Evolutionary conservation across 2,888 invertebrate species (phyloP), one percentile per base, ranked within the genome.

Genomic region (Tanytarsus gracilentus): DNA sequence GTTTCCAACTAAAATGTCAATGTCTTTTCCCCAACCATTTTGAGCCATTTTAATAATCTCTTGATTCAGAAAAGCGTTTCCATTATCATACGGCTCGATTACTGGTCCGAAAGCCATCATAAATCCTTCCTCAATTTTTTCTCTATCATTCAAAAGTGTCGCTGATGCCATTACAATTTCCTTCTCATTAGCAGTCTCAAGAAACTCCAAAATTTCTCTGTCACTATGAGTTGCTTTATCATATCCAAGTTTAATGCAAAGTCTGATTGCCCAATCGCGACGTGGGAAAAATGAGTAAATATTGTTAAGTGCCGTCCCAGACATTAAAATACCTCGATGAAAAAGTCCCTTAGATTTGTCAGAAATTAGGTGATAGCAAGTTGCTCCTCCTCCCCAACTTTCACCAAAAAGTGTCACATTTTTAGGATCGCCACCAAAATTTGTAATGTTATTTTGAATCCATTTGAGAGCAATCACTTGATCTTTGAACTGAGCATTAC

Each of bases 401-500:
- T 77, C 76, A 1, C 79, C 78, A 64, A 78, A 76, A 7, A 79
- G 69, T 0, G 78, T 78, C 2, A 73, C 77, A 62, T 79, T 79
- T 6, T 74, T 66, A 0, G 76, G 70, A 68, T 79, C 75, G 2
- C 79, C 79, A 30, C 76, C 75, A 65, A 79, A 79, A 59, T 69
- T 69, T 9, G 67, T 63, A 16, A 77, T 76, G 64, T 79, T 79
- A 1, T 67, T 68, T 63, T 76, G 73, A 0, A 79, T 70, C 78
- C 78, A 79, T 63, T 73, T 73, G 36, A 79, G 64, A 1, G 78
- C 78, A 65, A 77, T 64, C 1, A 77, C 71, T 68, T 76, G 75
- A 66, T 79, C 79, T 67, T 78, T 78, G 0, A 79, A 68, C 3
- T 76, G 78, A 0, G 77, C 76, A 66, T 79, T 79, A 1, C 78